These are phyloP conservation scores for Peromyscus leucopus DNA, from an alignment of 2,113 vertebrate species.

Conservation along the genomic window DNA sequence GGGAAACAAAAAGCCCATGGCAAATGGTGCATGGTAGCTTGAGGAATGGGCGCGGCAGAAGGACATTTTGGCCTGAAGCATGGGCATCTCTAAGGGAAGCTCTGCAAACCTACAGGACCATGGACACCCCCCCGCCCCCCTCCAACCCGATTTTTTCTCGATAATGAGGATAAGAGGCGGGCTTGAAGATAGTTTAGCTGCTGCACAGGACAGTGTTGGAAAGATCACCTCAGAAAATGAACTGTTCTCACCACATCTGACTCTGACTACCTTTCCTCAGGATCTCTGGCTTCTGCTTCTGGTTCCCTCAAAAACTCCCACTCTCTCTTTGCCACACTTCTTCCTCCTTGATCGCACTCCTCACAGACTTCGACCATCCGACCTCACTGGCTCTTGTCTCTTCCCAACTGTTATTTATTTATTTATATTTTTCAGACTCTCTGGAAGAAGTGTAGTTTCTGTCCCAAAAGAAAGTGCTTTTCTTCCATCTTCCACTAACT, in stretches of 20 bases:
- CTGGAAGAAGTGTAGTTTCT: not conserved
- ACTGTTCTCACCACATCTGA: not conserved
- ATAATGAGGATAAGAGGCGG: not conserved
- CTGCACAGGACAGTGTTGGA: not conserved
- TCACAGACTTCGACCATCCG: too few relatives aligned
- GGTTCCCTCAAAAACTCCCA: not conserved
- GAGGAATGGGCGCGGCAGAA: not conserved
- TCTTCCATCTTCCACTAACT: not conserved
- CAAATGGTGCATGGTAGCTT: not conserved
- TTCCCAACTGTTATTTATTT: accelerated
- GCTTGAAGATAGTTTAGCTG: too few relatives aligned
- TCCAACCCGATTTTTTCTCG: too few relatives aligned
- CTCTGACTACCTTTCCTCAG: too few relatives aligned
- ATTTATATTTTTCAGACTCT: not conserved
- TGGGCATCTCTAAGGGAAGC: not conserved
- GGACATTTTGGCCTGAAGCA: not conserved
- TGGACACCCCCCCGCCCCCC: too few relatives aligned
- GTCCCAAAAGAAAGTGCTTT: not conserved
- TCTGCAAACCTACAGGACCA: not conserved
- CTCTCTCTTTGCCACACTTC: too few relatives aligned
- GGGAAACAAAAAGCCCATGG: too few relatives aligned
- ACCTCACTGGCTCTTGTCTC: not conserved
- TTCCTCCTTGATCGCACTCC: too few relatives aligned
- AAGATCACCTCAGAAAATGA: not conserved
- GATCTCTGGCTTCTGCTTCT: not conserved